phyloP scores from a whole-genome alignment of 2,797 vertebrate species.

The Balearica regulorum region DNA sequence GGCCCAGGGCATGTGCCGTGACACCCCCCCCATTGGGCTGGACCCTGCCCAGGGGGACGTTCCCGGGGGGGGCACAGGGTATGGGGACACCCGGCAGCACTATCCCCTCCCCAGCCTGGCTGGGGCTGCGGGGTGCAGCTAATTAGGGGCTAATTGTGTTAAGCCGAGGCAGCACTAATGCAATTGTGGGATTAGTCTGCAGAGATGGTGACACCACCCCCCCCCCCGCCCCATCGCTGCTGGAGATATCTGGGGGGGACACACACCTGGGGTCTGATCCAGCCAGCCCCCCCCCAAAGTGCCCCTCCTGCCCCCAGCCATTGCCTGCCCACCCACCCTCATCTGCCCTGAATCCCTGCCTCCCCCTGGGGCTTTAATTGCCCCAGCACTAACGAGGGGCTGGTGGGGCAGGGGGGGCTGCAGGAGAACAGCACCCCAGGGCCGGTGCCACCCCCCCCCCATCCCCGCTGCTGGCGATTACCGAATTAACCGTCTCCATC shows the following conservation, averaged over 20 bases:
- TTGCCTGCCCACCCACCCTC: background rate
- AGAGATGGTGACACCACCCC: background rate
- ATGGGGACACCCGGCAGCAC: rapidly evolving
- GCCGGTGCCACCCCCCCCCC: background rate
- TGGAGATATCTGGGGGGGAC: rapidly evolving
- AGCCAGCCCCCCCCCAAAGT: too few relatives aligned
- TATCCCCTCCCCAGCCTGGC: background rate
- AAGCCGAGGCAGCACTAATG: background rate
- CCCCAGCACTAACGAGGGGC: background rate
- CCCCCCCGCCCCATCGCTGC: background rate
- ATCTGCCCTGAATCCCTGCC: too few relatives aligned
- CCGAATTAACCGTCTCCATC: background rate
- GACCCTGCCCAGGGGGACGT: background rate
- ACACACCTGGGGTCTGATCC: background rate
- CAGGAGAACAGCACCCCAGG: background rate
- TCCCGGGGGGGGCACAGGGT: rapidly evolving
- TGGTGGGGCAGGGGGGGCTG: rapidly evolving
- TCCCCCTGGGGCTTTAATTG: background rate
- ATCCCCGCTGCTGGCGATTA: background rate
- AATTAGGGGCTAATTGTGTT: background rate
- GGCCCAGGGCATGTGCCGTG: background rate
- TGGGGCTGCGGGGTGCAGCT: background rate
- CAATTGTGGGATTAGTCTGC: background rate
- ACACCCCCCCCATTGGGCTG: background rate
- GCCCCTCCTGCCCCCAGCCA: background rate